Evolutionary conservation across 2,113 vertebrate genomes (phyloP).

Genomic region (Trochalopteron elliotii): DNA sequence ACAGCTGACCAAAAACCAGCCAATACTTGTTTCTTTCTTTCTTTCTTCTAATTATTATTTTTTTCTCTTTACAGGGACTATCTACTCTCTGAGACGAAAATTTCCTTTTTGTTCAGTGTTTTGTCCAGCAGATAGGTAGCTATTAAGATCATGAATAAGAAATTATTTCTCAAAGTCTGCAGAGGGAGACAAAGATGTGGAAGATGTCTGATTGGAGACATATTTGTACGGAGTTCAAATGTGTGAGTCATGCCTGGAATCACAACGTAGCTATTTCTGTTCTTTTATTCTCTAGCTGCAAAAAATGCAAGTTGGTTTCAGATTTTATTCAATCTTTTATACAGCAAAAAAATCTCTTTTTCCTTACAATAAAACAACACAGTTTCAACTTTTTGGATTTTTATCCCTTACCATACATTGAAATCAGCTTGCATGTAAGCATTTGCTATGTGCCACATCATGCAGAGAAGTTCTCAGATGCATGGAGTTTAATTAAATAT

Average conservation of each 20-base stretch:
- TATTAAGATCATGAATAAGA: background rate
- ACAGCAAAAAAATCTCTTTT: background rate
- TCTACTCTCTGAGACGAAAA: background rate
- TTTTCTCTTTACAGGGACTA: background rate
- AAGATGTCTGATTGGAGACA: background rate
- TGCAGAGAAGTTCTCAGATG: background rate
- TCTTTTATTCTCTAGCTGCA: background rate
- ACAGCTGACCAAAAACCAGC: background rate
- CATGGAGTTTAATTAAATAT: conserved; percentile 45
- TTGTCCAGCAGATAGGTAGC: background rate
- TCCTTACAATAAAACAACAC: background rate
- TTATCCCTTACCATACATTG: background rate
- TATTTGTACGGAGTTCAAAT: background rate
- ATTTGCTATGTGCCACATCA: background rate
- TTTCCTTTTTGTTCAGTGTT: background rate
- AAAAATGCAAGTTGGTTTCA: background rate
- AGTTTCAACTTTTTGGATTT: background rate
- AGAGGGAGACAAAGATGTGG: background rate
- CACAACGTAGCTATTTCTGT: background rate
- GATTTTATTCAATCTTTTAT: background rate
- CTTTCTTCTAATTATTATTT: background rate
- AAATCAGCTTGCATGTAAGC: background rate
- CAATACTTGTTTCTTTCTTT: background rate
- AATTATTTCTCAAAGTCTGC: background rate
- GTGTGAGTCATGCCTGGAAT: background rate